phyloP scores from a whole-genome alignment of 2,888 invertebrate species.

The Sipunculus nudus region DNA sequence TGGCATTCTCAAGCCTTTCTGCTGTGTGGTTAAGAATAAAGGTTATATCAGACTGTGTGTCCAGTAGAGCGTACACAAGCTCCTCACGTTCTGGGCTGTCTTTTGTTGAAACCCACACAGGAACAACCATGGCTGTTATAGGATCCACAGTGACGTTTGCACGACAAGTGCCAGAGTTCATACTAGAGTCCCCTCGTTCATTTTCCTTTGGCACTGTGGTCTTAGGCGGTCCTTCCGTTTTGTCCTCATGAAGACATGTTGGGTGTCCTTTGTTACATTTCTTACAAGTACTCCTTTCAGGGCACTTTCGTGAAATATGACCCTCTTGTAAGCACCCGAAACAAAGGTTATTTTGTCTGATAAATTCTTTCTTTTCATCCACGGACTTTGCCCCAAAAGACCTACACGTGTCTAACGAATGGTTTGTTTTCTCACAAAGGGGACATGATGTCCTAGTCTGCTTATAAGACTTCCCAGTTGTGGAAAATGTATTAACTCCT shows the following conservation, averaged over 20 bases:
- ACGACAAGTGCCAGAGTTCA: background rate
- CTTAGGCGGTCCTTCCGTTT: too few relatives aligned
- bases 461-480: too few relatives aligned
- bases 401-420: too few relatives aligned
- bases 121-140: constrained; percentile 32
- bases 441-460: too few relatives aligned
- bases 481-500: too few relatives aligned
- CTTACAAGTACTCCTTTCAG: constrained; percentile 20
- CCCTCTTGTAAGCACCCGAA: constrained; percentile 39
- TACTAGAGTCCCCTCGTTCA: background rate
- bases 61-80: constrained; percentile 40
- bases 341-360: constrained; percentile 31
- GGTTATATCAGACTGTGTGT: too few relatives aligned
- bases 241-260: constrained; percentile 32
- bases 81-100: constrained; percentile 26
- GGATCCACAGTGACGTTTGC: too few relatives aligned
- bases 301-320: constrained; percentile 36
- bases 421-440: too few relatives aligned
- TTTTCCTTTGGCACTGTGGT: background rate
- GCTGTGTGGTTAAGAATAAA: constrained; percentile 22
- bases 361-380: too few relatives aligned
- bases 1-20: constrained; percentile 12
- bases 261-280: constrained; percentile 34
- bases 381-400: too few relatives aligned
- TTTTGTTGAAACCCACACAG: constrained; percentile 31